These are phyloP conservation scores for Trichoplax adhaerens DNA, from an alignment of 37 sponge, comb jelly and placozoan genomes.

Conservation along the genomic window DNA sequence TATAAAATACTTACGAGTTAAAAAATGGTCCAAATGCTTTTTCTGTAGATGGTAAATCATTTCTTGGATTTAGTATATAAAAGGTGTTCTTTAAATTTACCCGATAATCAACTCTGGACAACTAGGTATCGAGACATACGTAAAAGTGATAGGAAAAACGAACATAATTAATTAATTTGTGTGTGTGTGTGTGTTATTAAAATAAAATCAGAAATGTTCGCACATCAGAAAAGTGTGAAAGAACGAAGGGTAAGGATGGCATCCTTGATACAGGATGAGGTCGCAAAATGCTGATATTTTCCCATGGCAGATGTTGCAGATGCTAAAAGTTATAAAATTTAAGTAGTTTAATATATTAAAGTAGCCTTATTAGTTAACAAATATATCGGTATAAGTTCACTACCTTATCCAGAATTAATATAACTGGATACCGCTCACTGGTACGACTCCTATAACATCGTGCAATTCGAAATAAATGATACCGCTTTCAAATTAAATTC, in stretches of 20 bases:
- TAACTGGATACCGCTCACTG: too few relatives aligned
- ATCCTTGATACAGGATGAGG: constrained; percentile 29
- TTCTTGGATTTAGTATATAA: constrained; percentile 56
- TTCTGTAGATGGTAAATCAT: constrained; percentile 42
- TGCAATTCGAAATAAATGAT: too few relatives aligned
- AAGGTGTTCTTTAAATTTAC: constrained; percentile 22
- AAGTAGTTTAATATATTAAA: too few relatives aligned
- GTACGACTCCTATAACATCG: too few relatives aligned
- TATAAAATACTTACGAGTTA: neutral
- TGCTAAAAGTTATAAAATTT: too few relatives aligned
- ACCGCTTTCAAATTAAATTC: too few relatives aligned
- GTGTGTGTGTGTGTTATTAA: too few relatives aligned
- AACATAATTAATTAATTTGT: neutral
- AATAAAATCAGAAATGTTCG: constrained; percentile 3
- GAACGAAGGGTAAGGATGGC: constrained; percentile 47
- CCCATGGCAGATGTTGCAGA: constrained; percentile 44
- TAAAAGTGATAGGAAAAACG: neutral
- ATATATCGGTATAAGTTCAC: too few relatives aligned
- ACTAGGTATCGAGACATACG: neutral
- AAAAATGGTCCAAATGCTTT: constrained; percentile 38
- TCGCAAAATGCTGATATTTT: constrained; percentile 18
- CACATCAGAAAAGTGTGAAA: constrained; percentile 25
- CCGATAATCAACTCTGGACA: neutral
- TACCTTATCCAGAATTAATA: too few relatives aligned
- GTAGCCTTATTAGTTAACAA: too few relatives aligned